These are phyloP conservation scores for Oxycera nigricornis DNA, from an alignment of 2,888 invertebrate genomes.

Conservation along the genomic window DNA sequence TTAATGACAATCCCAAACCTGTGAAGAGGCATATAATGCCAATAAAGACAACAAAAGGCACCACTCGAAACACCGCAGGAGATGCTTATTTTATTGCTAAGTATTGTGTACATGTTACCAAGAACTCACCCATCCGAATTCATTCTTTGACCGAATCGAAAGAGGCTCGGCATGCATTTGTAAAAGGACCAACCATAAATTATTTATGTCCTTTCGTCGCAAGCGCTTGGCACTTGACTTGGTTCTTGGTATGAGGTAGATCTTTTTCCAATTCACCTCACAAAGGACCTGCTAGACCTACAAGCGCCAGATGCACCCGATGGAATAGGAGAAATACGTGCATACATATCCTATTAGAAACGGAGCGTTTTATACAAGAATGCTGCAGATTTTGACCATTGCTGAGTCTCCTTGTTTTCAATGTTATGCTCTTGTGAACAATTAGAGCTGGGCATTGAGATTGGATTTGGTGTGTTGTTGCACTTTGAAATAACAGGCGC, in stretches of 20 bases:
- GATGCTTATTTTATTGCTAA: constrained; percentile 5
- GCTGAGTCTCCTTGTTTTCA: background rate
- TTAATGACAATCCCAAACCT: constrained; percentile 31
- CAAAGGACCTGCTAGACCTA: constrained; percentile 31
- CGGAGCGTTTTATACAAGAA: background rate
- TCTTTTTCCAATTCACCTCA: background rate
- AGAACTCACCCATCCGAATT: background rate
- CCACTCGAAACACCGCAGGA: constrained; percentile 35
- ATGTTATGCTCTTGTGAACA: background rate
- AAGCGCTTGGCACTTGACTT: constrained; percentile 32
- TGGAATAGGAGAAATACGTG: background rate
- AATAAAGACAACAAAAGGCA: constrained; percentile 25
- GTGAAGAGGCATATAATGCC: constrained; percentile 20
- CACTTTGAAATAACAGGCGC: background rate
- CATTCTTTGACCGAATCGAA: background rate
- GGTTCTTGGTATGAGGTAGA: constrained; percentile 20
- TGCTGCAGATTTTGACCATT: background rate
- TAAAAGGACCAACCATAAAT: constrained; percentile 11
- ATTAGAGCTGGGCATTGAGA: background rate
- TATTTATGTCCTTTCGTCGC: constrained; percentile 21
- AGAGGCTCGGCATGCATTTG: background rate
- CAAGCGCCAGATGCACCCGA: constrained; percentile 32
- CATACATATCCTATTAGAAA: constrained; percentile 26
- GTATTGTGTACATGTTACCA: background rate
- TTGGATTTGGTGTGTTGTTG: background rate